These are phyloP conservation scores for Phalacrocorax carbo DNA, from an alignment of 2,113 vertebrate species.

Conservation along the genomic window DNA sequence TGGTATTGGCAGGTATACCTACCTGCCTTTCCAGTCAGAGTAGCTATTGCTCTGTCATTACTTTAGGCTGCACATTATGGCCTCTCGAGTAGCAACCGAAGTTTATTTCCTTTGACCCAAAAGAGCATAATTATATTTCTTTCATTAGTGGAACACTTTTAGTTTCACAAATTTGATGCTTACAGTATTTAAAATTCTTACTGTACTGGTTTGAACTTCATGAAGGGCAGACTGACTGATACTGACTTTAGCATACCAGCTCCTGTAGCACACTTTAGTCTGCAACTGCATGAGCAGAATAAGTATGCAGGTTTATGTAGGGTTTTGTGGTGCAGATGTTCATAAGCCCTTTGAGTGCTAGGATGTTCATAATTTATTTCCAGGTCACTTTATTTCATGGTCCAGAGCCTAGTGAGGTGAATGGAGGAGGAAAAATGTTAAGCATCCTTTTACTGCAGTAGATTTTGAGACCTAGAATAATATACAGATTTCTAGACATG, in stretches of 20 bases:
- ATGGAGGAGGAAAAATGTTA: background rate
- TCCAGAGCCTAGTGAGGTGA: background rate
- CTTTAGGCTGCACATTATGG: background rate
- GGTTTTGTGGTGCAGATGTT: background rate
- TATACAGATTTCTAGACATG: background rate
- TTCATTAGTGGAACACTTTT: background rate
- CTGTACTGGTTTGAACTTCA: background rate
- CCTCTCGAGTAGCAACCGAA: background rate
- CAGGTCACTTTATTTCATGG: background rate
- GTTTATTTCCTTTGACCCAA: background rate
- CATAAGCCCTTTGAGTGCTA: background rate
- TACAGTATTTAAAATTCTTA: background rate
- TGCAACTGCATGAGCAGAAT: background rate
- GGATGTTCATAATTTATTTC: background rate
- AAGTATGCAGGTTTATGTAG: background rate
- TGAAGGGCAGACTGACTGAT: background rate
- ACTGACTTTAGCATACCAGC: background rate
- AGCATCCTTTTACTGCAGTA: background rate
- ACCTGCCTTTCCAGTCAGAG: background rate
- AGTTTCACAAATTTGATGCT: background rate
- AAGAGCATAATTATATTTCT: background rate
- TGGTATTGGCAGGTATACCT: background rate
- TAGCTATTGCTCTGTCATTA: background rate
- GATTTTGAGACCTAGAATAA: background rate
- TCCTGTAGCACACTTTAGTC: background rate